Evolutionary conservation across 2,113 vertebrate species (phyloP).

Genomic region (Crotalus horridus): DNA sequence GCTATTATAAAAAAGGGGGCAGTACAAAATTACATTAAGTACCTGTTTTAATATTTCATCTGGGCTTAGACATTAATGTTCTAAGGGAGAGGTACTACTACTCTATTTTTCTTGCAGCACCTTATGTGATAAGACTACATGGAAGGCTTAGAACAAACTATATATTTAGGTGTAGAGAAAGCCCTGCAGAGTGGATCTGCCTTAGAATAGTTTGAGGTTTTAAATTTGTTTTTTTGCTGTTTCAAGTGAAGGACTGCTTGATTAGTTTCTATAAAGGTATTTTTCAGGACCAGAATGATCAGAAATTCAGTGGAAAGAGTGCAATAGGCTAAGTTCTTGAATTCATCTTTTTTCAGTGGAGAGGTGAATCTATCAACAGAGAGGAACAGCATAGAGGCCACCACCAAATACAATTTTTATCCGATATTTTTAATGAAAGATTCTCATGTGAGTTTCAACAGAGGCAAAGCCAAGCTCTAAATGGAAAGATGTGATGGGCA

Average conservation of each 20-base stretch:
- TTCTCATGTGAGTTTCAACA: not conserved
- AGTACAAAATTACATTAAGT: not conserved
- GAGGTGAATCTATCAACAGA: not conserved
- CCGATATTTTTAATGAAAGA: not conserved
- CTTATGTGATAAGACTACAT: not conserved
- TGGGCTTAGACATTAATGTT: not conserved
- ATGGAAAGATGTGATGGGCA: not conserved
- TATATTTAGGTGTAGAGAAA: not conserved
- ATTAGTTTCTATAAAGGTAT: not conserved
- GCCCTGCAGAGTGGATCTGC: not conserved
- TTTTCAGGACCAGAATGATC: not conserved
- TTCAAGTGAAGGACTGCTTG: not conserved
- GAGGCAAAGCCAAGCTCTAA: not conserved
- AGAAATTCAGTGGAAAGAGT: not conserved
- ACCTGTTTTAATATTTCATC: not conserved
- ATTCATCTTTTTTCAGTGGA: not conserved
- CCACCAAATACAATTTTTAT: not conserved
- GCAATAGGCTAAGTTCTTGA: not conserved
- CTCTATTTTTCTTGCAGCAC: not conserved
- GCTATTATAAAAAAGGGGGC: not conserved
- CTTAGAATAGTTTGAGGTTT: not conserved
- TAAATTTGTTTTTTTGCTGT: not conserved
- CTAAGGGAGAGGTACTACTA: not conserved
- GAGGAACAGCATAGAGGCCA: not conserved
- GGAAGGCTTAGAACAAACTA: not conserved